phyloP scores from a whole-genome alignment of 2,888 invertebrate genomes.

The Drosophila monieri region DNA sequence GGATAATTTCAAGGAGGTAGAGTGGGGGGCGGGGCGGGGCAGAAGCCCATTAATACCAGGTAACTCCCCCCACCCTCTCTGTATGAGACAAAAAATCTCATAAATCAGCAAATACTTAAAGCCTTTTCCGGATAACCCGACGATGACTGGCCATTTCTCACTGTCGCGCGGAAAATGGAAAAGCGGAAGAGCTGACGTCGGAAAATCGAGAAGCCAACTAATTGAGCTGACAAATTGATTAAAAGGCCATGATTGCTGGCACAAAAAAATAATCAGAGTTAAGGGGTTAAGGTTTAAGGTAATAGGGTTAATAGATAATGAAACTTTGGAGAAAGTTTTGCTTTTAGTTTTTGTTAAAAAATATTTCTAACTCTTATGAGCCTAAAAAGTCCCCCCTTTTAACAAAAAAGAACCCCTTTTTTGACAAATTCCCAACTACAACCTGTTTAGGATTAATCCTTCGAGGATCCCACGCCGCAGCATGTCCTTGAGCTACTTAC shows the following conservation, averaged over 20 bases:
- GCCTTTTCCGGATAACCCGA: conserved; percentile 54
- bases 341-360: background rate
- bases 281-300: background rate
- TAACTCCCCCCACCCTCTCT: background rate
- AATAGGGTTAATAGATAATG: background rate
- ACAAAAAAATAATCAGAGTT: background rate
- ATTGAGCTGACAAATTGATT: conserved; percentile 23
- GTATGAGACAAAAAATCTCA: conserved; percentile 22
- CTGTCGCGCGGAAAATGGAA: conserved; percentile 6
- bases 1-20: background rate
- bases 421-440: background rate
- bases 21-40: conserved; percentile 1
- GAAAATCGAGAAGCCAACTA: conserved; percentile 1
- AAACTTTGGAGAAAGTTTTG: background rate
- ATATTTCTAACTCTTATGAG: too few species aligned
- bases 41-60: conserved; percentile 14
- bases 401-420: background rate
- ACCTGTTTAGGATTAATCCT: background rate
- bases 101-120: conserved; percentile 68
- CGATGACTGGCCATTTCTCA: conserved; percentile 45
- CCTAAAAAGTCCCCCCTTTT: background rate
- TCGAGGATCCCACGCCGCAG: background rate
- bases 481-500: conserved; percentile 1
- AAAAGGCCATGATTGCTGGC: conserved; percentile 3
- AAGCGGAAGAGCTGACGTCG: background rate